Evolutionary conservation across 2,888 invertebrate species (phyloP).

Genomic region (Lysandra coridon): DNA sequence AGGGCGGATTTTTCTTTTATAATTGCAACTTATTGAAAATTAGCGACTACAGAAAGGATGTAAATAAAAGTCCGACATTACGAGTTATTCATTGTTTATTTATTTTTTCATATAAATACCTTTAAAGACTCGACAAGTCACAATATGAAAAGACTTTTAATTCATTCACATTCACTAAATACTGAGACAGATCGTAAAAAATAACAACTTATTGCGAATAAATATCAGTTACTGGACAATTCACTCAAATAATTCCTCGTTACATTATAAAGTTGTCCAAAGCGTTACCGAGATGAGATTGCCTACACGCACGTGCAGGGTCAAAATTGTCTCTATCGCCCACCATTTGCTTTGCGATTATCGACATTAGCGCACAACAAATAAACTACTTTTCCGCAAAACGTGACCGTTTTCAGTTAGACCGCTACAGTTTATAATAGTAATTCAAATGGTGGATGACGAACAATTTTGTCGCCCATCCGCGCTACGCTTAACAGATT

Average conservation of each 20-base stretch:
- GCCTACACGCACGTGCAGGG: neutral
- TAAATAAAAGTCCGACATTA: conserved; percentile 65
- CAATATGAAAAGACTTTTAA: conserved; percentile 73
- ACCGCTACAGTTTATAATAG: too few species aligned
- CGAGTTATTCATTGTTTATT: conserved; percentile 67
- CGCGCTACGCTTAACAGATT: conserved; percentile 26
- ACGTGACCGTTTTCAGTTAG: neutral
- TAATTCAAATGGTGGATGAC: too few species aligned
- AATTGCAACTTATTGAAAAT: too few species aligned
- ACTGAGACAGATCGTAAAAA: conserved; percentile 70
- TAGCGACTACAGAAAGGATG: neutral
- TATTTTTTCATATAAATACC: conserved; percentile 77
- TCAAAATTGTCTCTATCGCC: neutral
- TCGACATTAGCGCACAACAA: neutral
- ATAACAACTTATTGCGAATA: conserved; percentile 76
- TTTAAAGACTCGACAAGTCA: conserved; percentile 77
- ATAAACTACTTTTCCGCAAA: neutral
- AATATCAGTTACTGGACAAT: conserved; percentile 74
- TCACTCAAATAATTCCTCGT: conserved; percentile 69
- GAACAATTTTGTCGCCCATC: neutral
- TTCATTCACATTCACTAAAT: conserved; percentile 71
- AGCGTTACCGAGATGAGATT: conserved; percentile 44
- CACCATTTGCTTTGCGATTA: neutral
- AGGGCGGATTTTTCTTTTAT: too few species aligned
- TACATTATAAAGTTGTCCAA: conserved; percentile 54